Percentiles rank a stretch among this genome's conserved stretches.
Conservation (phyloP, 1,140 invertebrate genomes). For the Bombus haemorrhoidalis region DNA sequence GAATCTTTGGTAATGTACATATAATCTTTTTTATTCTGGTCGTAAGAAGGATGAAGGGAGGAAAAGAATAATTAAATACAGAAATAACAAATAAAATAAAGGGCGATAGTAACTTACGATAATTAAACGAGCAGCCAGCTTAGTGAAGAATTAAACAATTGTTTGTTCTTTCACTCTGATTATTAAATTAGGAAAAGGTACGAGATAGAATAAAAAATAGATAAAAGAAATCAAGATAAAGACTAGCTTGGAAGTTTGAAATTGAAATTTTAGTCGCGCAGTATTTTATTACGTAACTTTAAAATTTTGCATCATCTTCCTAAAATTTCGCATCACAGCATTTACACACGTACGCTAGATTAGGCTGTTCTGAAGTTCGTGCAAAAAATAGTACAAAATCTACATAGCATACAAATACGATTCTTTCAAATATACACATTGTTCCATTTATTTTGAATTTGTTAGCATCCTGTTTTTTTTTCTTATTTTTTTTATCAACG, state of each 20-base stretch:
- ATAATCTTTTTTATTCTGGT: neutral
- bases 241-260: no score
- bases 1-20: neutral
- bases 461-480: no score
- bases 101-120: neutral
- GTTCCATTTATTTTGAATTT: neutral
- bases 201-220: no score
- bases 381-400: neutral
- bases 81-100: neutral
- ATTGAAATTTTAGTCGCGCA: no score
- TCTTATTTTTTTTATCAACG: no score
- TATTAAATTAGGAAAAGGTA: no score
- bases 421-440: neutral
- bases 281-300: no score
- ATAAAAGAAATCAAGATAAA: no score
- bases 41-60: neutral
- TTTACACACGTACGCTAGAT: neutral
- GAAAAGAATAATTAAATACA: neutral
- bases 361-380: neutral
- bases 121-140: neutral
- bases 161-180: no score
- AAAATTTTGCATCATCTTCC: neutral
- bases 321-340: neutral
- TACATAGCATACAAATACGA: neutral
- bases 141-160: neutral